Conservation (phyloP, 1,140 invertebrate genomes). For the Oryzaephilus surinamensis region DNA sequence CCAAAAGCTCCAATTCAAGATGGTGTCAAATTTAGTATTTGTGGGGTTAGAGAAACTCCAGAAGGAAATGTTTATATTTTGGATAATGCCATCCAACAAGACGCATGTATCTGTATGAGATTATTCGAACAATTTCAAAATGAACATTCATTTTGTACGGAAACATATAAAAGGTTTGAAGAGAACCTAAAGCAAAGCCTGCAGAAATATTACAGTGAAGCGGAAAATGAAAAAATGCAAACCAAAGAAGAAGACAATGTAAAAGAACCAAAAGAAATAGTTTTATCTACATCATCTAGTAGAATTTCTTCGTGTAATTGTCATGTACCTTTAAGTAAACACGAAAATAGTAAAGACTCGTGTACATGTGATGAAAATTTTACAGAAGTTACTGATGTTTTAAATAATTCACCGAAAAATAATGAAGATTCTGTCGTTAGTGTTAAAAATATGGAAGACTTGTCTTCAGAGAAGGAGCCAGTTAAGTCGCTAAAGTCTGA, state of each 20-base stretch:
- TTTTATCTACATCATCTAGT: no score
- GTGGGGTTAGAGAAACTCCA: conserved; percentile 23
- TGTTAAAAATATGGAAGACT: no score
- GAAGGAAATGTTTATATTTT: conserved; percentile 27
- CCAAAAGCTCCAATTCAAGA: conserved; percentile 18
- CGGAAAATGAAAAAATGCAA: neutral
- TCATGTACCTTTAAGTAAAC: no score
- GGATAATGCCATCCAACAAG: conserved; percentile 11
- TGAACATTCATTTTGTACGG: conserved; percentile 20
- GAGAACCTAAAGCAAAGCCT: conserved; percentile 20
- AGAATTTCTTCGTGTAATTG: no score
- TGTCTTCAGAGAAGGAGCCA: no score
- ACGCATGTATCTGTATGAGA: conserved; percentile 23
- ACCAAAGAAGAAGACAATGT: neutral
- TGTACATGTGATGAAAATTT: no score
- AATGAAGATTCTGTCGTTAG: no score
- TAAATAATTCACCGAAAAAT: no score
- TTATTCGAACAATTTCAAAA: conserved; percentile 19
- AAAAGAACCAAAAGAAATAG: conserved; percentile 3
- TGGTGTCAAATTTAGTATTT: conserved; percentile 23
- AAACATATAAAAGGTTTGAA: conserved; percentile 13
- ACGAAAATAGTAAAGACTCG: no score
- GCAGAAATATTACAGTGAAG: conserved; percentile 11
- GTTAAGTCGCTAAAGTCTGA: no score
- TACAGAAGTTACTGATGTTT: no score